Conservation (phyloP, 1,140 invertebrate genomes). For the Zophobas atratus region DNA sequence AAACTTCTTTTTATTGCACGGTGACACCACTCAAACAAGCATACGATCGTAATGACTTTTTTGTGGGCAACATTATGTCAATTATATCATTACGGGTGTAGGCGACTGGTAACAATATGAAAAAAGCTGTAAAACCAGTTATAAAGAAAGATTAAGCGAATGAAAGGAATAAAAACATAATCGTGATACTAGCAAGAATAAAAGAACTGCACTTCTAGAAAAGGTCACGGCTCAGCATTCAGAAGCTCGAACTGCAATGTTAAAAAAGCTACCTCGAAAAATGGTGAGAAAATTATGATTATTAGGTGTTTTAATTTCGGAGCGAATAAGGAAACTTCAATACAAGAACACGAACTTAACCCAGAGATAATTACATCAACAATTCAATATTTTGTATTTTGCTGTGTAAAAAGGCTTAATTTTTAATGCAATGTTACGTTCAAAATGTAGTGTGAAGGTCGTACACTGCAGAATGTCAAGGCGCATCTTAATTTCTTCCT, state of each 20-base stretch:
- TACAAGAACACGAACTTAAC: neutral
- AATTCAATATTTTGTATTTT: constrained; percentile 6
- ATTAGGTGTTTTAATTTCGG: neutral
- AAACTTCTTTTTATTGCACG: too few species aligned
- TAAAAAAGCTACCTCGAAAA: too few species aligned
- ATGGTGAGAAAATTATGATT: too few species aligned
- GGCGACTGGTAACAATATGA: constrained; percentile 18
- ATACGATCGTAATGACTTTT: too few species aligned
- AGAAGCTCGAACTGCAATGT: neutral
- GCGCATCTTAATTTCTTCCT: constrained; percentile 30
- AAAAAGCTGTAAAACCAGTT: constrained; percentile 29
- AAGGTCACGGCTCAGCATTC: constrained; percentile 7
- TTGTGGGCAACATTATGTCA: neutral
- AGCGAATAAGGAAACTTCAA: neutral
- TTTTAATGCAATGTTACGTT: constrained; percentile 2
- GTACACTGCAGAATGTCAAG: constrained; percentile 18
- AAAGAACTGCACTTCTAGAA: constrained; percentile 17
- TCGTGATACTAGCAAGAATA: neutral
- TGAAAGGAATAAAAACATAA: constrained; percentile 24
- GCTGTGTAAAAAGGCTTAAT: constrained; percentile 3
- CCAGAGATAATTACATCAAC: neutral
- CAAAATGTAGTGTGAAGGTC: constrained; percentile 13
- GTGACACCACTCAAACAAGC: too few species aligned
- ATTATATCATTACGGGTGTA: constrained; percentile 26
- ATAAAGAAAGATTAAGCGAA: neutral